Evolutionary conservation across 2,888 invertebrate species (phyloP).

Genomic region (Lottia scabra): DNA sequence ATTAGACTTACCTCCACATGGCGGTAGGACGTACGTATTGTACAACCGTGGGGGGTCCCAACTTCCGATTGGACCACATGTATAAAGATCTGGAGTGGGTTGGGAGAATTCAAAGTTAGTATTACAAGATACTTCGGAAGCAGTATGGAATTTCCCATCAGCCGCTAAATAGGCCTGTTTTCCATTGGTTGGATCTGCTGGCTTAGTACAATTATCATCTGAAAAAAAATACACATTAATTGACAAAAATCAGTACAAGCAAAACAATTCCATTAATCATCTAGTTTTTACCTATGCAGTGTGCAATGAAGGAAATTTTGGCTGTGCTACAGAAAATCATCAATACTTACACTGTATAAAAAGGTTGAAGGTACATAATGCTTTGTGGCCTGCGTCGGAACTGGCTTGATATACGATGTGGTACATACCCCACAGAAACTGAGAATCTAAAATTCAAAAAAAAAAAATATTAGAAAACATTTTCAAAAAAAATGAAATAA

Average conservation of each 20-base stretch:
- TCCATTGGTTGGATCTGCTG: conserved; percentile 37
- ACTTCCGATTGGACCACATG: conserved; percentile 96
- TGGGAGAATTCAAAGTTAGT: conserved; percentile 14
- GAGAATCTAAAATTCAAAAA: conserved; percentile 35
- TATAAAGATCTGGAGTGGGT: conserved; percentile 92
- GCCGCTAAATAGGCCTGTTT: conserved; percentile 18
- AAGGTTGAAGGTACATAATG: conserved; percentile 92
- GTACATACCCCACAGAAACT: conserved; percentile 49
- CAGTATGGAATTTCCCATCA: conserved; percentile 19
- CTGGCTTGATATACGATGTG: conserved; percentile 70
- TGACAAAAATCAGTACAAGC: no score
- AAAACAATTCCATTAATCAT: no score
- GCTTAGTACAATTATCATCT: conserved; percentile 30
- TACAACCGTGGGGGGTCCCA: conserved; percentile 74
- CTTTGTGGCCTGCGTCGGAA: conserved; percentile 89
- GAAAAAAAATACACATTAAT: not conserved
- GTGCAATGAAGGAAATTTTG: no score
- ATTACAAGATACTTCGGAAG: conserved; percentile 33
- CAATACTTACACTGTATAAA: conserved; percentile 52
- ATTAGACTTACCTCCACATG: conserved; percentile 58
- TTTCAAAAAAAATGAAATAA: no score
- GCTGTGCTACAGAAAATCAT: no score
- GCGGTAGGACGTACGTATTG: conserved; percentile 39
- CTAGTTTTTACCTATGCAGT: no score
- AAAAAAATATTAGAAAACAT: no score